Evolutionary conservation across 2,113 vertebrate genomes (phyloP), one percentile per base, ranked within the genome.

Genomic region (Elachura formosa): DNA sequence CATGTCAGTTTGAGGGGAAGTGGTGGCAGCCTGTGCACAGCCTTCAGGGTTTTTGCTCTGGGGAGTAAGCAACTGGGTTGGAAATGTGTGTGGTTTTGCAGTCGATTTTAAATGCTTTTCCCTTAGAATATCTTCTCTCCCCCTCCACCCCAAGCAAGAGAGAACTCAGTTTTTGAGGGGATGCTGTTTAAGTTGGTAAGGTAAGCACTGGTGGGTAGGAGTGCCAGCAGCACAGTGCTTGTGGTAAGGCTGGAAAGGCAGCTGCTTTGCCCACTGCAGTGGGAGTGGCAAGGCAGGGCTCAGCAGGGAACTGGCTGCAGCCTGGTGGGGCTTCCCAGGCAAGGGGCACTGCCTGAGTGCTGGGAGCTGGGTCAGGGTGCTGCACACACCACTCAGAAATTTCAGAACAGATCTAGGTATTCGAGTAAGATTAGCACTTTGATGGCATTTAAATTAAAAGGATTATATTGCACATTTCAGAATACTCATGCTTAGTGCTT

Each of bases 391-490:
- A 23, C 33, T 56, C 28, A 12, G 5, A 31, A 86, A 71, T 81
- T 92, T 87, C 43, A 49, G 34, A 86, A 33, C 33, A 29, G 24
- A 21, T 84, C 59, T 66, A 74, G 40, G 31, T 66, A 51, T 19
- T 78, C 18, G 8, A 72, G 34, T 75, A 61, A 88, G 61, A 45
- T 40, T 28, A 61, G 34, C 33, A 59, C n/a, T 93, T 82, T 17
- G 34, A 38, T 72, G 25, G 66, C 43, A 73, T 82, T 89, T 77
- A 77, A 84, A 89, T 93, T 72, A 43, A 69, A 93, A 94, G 20
- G 63, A 80, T 87, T 88, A 61, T 52, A 55, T 76, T 76, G 84
- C 66, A 63, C 2, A 0, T 81, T 91, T 87, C 69, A 67, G 63
- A 78, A 77, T 55, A 63, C 23, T 79, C 49, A 9, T 33, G 46